Evolutionary conservation across 2,113 vertebrate species (phyloP).

Genomic region (Thryonomys swinderianus): DNA sequence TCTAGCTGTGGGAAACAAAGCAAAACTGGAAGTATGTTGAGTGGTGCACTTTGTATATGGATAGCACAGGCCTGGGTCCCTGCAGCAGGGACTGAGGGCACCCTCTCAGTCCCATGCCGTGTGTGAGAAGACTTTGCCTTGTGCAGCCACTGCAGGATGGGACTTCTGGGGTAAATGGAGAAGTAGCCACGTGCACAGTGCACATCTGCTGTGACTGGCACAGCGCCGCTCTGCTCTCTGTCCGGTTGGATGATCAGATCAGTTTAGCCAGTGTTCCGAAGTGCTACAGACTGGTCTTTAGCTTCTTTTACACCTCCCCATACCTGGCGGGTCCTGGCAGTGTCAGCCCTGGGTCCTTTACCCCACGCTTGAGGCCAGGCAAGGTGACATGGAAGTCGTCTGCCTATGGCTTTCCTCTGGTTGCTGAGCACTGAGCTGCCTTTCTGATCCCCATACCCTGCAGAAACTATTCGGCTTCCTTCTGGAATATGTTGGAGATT

Average conservation of each 20-base stretch:
- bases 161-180: rapidly evolving
- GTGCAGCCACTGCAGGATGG: rapidly evolving
- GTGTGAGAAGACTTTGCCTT: neutral
- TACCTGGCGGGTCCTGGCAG: neutral
- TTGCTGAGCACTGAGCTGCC: neutral
- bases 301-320: rapidly evolving
- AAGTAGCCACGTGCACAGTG: rapidly evolving
- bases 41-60: too few relatives aligned
- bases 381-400: rapidly evolving
- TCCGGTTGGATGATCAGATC: neutral
- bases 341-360: too few relatives aligned
- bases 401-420: neutral
- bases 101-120: rapidly evolving
- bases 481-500: conserved; percentile 93
- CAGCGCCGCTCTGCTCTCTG: rapidly evolving
- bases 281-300: rapidly evolving
- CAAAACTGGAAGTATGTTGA: conserved; percentile 91
- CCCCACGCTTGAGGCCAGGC: rapidly evolving
- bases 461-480: conserved; percentile 96
- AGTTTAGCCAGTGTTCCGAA: rapidly evolving
- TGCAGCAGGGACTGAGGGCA: too few relatives aligned
- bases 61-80: too few relatives aligned
- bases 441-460: conserved; percentile 25
- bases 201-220: neutral
- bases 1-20: conserved; percentile 94